phyloP scores from a whole-genome alignment of 2,113 vertebrate species.

The Murina feae region DNA sequence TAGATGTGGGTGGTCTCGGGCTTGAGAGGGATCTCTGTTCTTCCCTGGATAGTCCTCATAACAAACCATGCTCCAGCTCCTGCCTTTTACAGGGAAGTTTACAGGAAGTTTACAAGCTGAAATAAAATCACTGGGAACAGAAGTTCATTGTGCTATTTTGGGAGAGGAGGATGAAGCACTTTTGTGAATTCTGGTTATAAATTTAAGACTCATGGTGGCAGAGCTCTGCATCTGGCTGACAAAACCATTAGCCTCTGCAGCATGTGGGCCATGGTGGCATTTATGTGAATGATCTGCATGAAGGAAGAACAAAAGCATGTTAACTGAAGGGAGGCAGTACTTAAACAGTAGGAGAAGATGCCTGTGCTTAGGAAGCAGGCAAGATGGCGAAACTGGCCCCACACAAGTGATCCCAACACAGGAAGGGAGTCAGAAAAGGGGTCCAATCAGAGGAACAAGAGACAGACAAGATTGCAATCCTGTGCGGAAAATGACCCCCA shows the following conservation, averaged over 20 bases:
- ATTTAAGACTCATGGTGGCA: not conserved
- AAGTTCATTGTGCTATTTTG: not conserved
- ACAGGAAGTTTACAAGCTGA: not conserved
- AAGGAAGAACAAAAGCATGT: not conserved
- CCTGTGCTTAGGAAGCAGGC: not conserved
- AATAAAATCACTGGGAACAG: not conserved
- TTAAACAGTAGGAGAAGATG: not conserved
- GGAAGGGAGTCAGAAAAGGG: not conserved
- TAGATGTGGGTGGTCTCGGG: not conserved
- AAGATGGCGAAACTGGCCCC: not conserved
- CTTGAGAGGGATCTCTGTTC: not conserved
- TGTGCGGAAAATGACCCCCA: not conserved
- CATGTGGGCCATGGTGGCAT: not conserved
- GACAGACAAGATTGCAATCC: not conserved
- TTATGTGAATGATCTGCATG: not conserved
- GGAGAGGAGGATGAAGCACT: not conserved
- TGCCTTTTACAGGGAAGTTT: not conserved
- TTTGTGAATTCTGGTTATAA: not conserved
- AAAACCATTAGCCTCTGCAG: not conserved
- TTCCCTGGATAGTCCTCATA: not conserved
- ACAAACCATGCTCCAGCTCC: not conserved
- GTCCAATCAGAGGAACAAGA: not conserved
- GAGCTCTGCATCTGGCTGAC: not conserved
- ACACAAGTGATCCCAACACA: not conserved
- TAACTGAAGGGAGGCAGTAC: not conserved